phyloP scores from a whole-genome alignment of 2,888 invertebrate species.

The Eupithecia tripunctaria region DNA sequence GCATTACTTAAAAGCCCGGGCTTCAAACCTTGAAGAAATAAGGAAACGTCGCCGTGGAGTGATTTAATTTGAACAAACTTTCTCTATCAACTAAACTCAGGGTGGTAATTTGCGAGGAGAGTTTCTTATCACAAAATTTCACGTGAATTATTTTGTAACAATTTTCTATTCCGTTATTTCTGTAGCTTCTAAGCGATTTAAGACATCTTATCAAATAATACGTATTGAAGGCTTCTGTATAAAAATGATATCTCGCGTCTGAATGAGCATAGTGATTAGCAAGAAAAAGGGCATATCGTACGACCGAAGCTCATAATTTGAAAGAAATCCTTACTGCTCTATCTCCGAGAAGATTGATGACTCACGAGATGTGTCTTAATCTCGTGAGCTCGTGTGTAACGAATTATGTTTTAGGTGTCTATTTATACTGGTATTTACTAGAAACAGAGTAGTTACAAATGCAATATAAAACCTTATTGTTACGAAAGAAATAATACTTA shows the following conservation, averaged over 20 bases:
- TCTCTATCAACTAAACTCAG: constrained; percentile 80
- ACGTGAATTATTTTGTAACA: constrained; percentile 80
- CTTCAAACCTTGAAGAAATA: constrained; percentile 66
- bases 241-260: constrained; percentile 5
- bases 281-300: constrained; percentile 30
- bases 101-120: constrained; percentile 79
- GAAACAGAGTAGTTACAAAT: background rate
- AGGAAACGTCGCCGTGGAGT: constrained; percentile 73
- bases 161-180: constrained; percentile 71
- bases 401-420: constrained; percentile 30
- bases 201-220: constrained; percentile 3
- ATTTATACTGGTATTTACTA: background rate
- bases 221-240: background rate
- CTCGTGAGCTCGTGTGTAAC: constrained; percentile 35
- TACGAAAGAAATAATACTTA: background rate
- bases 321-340: constrained; percentile 31
- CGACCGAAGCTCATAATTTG: constrained; percentile 39
- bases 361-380: constrained; percentile 35
- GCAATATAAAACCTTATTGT: background rate
- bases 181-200: constrained; percentile 31
- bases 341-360: constrained; percentile 36
- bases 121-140: constrained; percentile 82
- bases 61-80: constrained; percentile 80
- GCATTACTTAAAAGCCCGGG: constrained; percentile 55
- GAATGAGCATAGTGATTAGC: constrained; percentile 22